Conservation (phyloP, 2,113 vertebrate species). For the Mormoops blainvillei region DNA sequence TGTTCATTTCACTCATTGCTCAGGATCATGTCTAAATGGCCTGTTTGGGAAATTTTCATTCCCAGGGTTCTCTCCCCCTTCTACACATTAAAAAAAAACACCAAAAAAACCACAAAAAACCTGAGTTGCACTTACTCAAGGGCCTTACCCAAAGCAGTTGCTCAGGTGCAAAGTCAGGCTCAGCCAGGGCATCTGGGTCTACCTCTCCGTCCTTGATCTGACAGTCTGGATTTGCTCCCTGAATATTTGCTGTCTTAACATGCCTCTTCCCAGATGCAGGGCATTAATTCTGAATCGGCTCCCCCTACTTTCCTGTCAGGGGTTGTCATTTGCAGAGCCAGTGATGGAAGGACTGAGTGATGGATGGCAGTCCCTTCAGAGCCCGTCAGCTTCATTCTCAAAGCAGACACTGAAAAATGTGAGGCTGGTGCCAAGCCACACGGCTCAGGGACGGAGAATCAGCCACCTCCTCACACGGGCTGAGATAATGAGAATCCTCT, state of each 20-base stretch:
- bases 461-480: background rate
- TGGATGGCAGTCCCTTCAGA: conserved; percentile 18
- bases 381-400: background rate
- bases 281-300: conserved; percentile 19
- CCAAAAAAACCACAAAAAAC: background rate
- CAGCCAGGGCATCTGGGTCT: background rate
- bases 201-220: background rate
- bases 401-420: conserved; percentile 34
- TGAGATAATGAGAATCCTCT: background rate
- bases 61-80: background rate
- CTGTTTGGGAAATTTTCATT: background rate
- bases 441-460: background rate
- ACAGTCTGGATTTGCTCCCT: conserved; percentile 10
- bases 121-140: background rate
- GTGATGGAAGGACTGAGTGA: conserved; percentile 43
- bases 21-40: background rate
- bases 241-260: conserved; percentile 34
- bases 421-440: background rate
- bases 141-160: background rate
- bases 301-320: background rate
- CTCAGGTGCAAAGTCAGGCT: background rate
- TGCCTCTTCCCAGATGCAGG: conserved; percentile 13
- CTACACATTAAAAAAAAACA: background rate
- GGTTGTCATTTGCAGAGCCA: background rate
- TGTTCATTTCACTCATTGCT: background rate